Percentiles rank a stretch among this genome's conserved stretches.
Conservation (phyloP, 1,140 invertebrate genomes). For the Drosophila pruinosa region DNA sequence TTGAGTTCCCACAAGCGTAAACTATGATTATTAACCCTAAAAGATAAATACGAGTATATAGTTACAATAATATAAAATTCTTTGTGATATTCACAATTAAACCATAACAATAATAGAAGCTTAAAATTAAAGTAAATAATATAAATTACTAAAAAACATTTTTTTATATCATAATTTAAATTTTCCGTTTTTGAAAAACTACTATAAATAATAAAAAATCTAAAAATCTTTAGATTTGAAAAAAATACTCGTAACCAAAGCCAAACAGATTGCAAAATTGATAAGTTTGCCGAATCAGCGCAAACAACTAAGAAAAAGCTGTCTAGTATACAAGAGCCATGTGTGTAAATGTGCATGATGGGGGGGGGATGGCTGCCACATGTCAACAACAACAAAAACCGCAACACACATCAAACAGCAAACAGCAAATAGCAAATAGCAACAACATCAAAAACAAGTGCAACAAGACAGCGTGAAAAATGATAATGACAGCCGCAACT, state of each 20-base stretch:
- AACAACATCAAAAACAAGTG: constrained; percentile 31
- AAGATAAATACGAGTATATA: too few relatives aligned
- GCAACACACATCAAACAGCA: constrained; percentile 23
- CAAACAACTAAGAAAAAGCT: constrained; percentile 17
- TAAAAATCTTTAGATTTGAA: too few relatives aligned
- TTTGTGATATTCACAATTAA: too few relatives aligned
- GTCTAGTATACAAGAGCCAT: neutral
- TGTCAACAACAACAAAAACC: constrained; percentile 42
- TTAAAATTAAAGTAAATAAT: too few relatives aligned
- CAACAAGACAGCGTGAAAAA: constrained; percentile 62
- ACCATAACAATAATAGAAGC: too few relatives aligned
- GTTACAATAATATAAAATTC: too few relatives aligned
- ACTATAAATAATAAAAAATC: too few relatives aligned
- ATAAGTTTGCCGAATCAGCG: constrained; percentile 27
- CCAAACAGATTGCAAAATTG: constrained; percentile 22
- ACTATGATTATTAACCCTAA: too few relatives aligned
- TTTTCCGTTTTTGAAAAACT: neutral
- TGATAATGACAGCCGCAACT: constrained; percentile 65
- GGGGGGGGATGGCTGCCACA: constrained; percentile 19
- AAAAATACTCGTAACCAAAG: neutral
- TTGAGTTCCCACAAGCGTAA: too few relatives aligned
- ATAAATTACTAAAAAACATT: too few relatives aligned
- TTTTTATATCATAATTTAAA: too few relatives aligned
- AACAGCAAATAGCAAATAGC: constrained; percentile 23
- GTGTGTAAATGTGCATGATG: neutral